Evolutionary conservation across 1,140 invertebrate genomes (phyloP).

Genomic region (Archivesica marissinica): DNA sequence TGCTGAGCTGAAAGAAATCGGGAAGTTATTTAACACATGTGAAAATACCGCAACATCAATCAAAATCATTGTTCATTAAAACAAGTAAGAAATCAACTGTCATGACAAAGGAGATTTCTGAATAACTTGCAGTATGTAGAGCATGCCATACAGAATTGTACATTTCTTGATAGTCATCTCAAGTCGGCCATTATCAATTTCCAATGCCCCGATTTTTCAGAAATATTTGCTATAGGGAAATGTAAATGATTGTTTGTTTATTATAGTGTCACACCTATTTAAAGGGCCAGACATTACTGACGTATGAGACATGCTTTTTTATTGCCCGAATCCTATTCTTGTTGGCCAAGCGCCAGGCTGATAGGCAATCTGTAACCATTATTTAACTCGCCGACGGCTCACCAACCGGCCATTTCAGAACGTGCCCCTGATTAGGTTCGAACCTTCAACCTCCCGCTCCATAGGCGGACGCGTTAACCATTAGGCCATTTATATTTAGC

Average conservation of each 20-base stretch:
- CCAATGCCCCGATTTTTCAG: background rate
- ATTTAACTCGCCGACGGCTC: too few species aligned
- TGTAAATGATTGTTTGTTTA: background rate
- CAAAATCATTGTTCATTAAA: background rate
- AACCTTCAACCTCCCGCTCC: too few species aligned
- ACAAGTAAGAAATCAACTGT: background rate
- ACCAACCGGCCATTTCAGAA: too few species aligned
- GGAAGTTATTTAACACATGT: background rate
- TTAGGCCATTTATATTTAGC: too few species aligned
- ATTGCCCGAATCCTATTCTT: too few species aligned
- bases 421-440: too few species aligned
- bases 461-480: too few species aligned
- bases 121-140: background rate
- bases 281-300: too few species aligned
- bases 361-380: background rate
- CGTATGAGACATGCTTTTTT: too few species aligned
- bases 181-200: background rate
- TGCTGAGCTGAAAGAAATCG: constrained; percentile 74
- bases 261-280: too few species aligned
- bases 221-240: background rate
- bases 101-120: background rate
- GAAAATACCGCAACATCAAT: background rate
- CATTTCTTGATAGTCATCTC: too few species aligned
- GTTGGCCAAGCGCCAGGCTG: background rate
- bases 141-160: too few species aligned